phyloP scores from a whole-genome alignment of 2,888 invertebrate genomes.

The Perithous albicinctus region DNA sequence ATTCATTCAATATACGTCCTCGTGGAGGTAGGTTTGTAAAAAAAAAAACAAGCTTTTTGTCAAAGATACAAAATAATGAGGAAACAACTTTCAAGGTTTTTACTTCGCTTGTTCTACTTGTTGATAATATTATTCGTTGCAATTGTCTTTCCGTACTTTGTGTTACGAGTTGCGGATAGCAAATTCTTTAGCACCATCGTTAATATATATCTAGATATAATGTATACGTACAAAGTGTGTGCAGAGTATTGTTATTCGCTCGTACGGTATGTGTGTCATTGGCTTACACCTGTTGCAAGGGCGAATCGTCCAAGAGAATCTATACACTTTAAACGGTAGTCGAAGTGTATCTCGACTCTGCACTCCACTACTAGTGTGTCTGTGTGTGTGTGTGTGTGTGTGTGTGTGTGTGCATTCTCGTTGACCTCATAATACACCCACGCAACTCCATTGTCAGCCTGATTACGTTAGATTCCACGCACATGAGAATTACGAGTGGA shows the following conservation, averaged over 20 bases:
- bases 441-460: slow-evolving; percentile 18
- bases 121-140: background rate
- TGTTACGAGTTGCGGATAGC: background rate
- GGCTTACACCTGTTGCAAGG: slow-evolving; percentile 49
- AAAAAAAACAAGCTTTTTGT: too few species aligned
- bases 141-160: background rate
- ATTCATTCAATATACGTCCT: too few species aligned
- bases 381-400: too few species aligned
- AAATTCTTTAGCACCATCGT: background rate
- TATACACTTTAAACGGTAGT: slow-evolving; percentile 5
- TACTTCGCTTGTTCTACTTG: too few species aligned
- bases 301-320: slow-evolving; percentile 27
- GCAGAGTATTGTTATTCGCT: slow-evolving; percentile 31
- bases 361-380: too few species aligned
- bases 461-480: slow-evolving; percentile 8
- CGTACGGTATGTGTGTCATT: slow-evolving; percentile 45
- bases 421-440: slow-evolving; percentile 13
- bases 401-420: slow-evolving; percentile 9
- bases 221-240: background rate
- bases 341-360: background rate
- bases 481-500: background rate
- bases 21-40: too few species aligned
- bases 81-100: too few species aligned
- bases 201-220: background rate
- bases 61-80: too few species aligned